Percentiles rank a stretch among this genome's conserved stretches.
These are phyloP conservation scores for Drosophila pseudotakahashii DNA, from an alignment of 2,888 invertebrate genomes.

Conservation along the genomic window DNA sequence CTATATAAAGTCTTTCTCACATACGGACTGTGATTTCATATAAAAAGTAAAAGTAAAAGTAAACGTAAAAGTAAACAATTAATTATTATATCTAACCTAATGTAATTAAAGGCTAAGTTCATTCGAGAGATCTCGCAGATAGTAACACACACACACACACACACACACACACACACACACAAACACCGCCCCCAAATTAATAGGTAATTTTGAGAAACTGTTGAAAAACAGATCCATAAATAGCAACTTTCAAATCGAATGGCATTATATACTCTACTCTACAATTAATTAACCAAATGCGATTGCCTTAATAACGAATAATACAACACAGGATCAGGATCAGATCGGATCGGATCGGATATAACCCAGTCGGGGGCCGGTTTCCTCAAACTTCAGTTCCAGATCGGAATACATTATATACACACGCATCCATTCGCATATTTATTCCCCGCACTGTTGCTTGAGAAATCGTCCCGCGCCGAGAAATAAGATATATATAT, in stretches of 20 bases:
- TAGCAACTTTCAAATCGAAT: constrained; percentile 43
- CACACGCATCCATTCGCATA: constrained; percentile 8
- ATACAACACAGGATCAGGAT: constrained; percentile 2
- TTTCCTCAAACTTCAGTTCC: constrained; percentile 33
- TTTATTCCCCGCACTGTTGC: constrained; percentile 30
- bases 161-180: background rate
- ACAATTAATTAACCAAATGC: constrained; percentile 47
- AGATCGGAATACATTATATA: constrained; percentile 27
- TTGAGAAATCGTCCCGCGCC: constrained; percentile 37
- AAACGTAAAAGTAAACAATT: constrained; percentile 36
- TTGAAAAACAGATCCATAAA: constrained; percentile 17
- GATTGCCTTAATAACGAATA: constrained; percentile 48
- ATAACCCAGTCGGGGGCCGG: constrained; percentile 29
- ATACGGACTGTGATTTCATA: constrained; percentile 85
- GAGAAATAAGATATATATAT: constrained; percentile 9
- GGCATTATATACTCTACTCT: constrained; percentile 41
- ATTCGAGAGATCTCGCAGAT: constrained; percentile 55
- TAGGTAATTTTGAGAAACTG: constrained; percentile 16
- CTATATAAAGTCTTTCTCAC: constrained; percentile 83
- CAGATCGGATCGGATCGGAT: constrained; percentile 9
- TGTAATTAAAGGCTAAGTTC: constrained; percentile 44
- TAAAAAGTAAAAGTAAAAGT: constrained; percentile 53
- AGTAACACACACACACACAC: background rate
- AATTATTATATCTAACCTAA: constrained; percentile 41
- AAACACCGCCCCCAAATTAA: constrained; percentile 20